Evolutionary conservation across 2,797 vertebrate genomes (phyloP), one percentile per base, ranked within the genome.

Genomic region (Paramormyrops hopkinsi): DNA sequence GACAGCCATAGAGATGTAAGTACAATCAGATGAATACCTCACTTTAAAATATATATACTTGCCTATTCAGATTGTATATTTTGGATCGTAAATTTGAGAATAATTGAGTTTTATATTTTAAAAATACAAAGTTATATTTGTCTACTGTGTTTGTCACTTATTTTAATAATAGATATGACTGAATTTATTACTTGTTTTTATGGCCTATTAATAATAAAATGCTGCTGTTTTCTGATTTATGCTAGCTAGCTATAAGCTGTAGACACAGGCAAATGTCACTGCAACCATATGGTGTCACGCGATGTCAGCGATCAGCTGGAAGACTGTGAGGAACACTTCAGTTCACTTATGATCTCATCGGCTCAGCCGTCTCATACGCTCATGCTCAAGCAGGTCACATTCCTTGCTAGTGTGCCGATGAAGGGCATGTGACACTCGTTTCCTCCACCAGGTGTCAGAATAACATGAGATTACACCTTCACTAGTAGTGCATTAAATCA

Each of bases 381-480:
- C n/a, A 1, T 59, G 56, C 54, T 59, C 19, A n/a, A 2, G 54
- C 79, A 50, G 19, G 44, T 48, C 73, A 46, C 41, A 11, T 29
- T 85, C 82, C 22, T 14, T 14, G 82, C 48, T n/a, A 85, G 44
- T 14, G 82, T 84, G 8, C n/a, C 41, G 0, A 17, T 29, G n/a
- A 51, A 51, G 82, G 9, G 11, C 44, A 51, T 54, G 51, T 48
- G 29, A 48, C n/a, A 12, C 44, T 41, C 17, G 2, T 50, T 19
- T 41, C 88, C 3, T 90, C 93, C 95, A 94, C 92, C 89, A 95
- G 95, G 93, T 92, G 94, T 89, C 94, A 93, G 91, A 88, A 46
- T 92, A 65, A 69, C 54, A 48, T 46, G 48, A 33, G 12, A 53
- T 46, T 59, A 73, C 25, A 1, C 37, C 89, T 33, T 48, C 2